phyloP scores from a whole-genome alignment of 2,797 vertebrate genomes.

The Simalia tracyae region DNA sequence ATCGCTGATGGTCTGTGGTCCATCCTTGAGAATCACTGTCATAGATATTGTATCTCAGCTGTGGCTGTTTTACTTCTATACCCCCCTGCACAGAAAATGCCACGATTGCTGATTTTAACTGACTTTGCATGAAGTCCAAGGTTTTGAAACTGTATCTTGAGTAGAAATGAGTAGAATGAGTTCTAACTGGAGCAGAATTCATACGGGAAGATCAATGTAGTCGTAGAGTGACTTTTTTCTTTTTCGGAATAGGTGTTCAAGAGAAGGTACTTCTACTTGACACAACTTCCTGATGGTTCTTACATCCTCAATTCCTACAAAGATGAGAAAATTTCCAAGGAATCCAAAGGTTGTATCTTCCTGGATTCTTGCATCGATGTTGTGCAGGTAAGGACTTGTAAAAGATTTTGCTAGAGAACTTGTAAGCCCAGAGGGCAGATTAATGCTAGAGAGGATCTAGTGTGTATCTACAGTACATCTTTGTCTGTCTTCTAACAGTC shows the following conservation, averaged over 20 bases:
- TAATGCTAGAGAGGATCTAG: background rate
- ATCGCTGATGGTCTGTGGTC: background rate
- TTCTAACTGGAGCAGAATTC: background rate
- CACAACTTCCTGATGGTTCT: slow-evolving; percentile 94
- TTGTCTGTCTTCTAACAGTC: background rate
- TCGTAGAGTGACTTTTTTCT: slow-evolving; percentile 27
- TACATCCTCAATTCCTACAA: slow-evolving; percentile 98
- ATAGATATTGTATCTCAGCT: background rate
- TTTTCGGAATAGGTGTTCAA: slow-evolving; percentile 86
- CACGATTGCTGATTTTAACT: background rate
- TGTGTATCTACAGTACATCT: too few species aligned
- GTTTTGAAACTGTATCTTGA: background rate
- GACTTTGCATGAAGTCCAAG: background rate
- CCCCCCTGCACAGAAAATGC: background rate
- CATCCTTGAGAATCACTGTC: background rate
- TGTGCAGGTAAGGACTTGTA: slow-evolving; percentile 78
- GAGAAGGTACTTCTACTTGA: slow-evolving; percentile 94
- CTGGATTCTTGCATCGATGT: slow-evolving; percentile 95
- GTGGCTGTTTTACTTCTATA: background rate
- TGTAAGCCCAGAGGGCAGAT: background rate
- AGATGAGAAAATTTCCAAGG: slow-evolving; percentile 96
- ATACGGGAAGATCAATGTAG: background rate
- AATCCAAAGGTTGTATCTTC: slow-evolving; percentile 97
- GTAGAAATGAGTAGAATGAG: background rate
- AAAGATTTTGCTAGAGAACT: too few species aligned